These are phyloP conservation scores for human (Homo sapiens) DNA, from an alignment of 2,113 vertebrate species.

Conservation along the genomic window GRCh38 chr19:29291001-29291500, in stretches of 20 bases:
- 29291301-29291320: fast-evolving
- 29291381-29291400: background rate
- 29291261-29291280: background rate
- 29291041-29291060: background rate
- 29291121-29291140: too few relatives aligned
- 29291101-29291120: background rate
- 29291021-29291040: background rate
- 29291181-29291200: background rate
- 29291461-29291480: background rate
- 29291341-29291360: background rate
- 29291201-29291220: background rate
- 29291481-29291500: background rate
- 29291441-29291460: background rate
- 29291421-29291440: background rate
- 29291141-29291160: background rate
- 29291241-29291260: background rate
- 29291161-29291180: background rate
- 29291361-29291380: background rate
- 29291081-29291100: background rate
- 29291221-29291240: too few relatives aligned
- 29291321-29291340: fast-evolving
- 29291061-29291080: too few relatives aligned
- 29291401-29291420: background rate
- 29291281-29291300: background rate
- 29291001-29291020: background rate